Base-by-base conservation (phyloP, 1,140 invertebrate genomes). In the Aphidius gifuensis region DNA sequence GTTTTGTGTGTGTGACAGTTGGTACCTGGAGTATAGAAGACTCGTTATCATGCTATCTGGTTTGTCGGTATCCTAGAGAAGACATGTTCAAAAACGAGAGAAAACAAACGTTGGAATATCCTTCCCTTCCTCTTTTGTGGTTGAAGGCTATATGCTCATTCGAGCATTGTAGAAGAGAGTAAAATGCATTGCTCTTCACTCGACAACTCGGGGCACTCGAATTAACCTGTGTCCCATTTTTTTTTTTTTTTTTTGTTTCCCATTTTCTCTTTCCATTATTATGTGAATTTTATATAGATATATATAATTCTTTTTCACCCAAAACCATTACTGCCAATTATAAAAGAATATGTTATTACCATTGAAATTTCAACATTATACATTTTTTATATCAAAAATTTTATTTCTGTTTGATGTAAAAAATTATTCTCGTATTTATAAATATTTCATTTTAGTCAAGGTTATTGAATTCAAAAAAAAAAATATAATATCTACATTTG, bases 201-300 rank as follows among this genome's bases (percentile, higher is more conserved):
- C 23, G 23, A 32, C 53, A n/a, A 55, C n/a, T 55, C 53, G 40
- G 53, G 43, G 42, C 53, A 55, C 40, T 21, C 53, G 53, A 55
- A 55, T 55, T 55, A 55, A 55, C 53, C 43, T 55, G 4, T 32
- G 53, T 55, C 53, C 53, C 43, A 55, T 49, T 63, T 46, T 54
- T 50, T 16, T n/a, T 47, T 45, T 21, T 42, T 61, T 54, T 38
- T 38, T 58, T 43, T 68, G 9, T 40, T 47, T 49, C 53, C 42
- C 16, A 49, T 43, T 60, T 39, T 48, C 45, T 50, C 48, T n/a
- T 23, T 55, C 50, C 47, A 56, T 57, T 47, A 58, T 46, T 62
- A 56, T 58, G 46, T 62, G 58, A 62, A 53, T 58, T 53, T 55
- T 58, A 32, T 32, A 32, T 32, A 32, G 0, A 32, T 1, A 4